Conservation (phyloP, 2,113 vertebrate genomes). For the Empidonax alnorum region DNA sequence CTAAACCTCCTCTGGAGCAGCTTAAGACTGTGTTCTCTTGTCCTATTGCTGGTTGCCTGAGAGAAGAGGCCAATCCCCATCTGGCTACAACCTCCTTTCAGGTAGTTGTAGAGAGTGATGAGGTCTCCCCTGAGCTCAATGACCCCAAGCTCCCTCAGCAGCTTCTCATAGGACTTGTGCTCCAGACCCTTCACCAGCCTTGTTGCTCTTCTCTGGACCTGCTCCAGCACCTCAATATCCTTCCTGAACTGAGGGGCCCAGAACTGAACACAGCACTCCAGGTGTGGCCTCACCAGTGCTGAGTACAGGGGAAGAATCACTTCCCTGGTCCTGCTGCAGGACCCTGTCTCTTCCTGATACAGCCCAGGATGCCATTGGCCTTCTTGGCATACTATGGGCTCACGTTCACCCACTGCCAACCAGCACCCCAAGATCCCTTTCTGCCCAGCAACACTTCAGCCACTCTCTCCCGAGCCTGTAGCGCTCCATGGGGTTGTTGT, state of each 20-base stretch:
- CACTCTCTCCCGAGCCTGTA: not conserved
- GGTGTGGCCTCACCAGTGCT: not conserved
- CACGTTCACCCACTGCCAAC: not conserved
- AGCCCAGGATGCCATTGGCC: not conserved
- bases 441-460: not conserved
- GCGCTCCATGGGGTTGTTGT: not conserved
- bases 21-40: not conserved
- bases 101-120: not conserved
- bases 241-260: not conserved
- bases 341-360: not conserved
- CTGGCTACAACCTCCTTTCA: not conserved
- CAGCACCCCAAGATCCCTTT: not conserved
- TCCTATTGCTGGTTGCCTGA: not conserved
- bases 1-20: not conserved
- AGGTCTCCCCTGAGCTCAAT: not conserved
- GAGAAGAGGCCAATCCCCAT: not conserved
- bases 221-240: not conserved
- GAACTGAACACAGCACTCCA: not conserved
- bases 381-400: not conserved
- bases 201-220: not conserved
- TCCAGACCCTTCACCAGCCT: not conserved
- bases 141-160: not conserved
- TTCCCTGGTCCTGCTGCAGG: not conserved
- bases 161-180: not conserved
- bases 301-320: not conserved